Base-by-base conservation (phyloP, 2,797 vertebrate species). In the Acrocephalus scirpaceus region DNA sequence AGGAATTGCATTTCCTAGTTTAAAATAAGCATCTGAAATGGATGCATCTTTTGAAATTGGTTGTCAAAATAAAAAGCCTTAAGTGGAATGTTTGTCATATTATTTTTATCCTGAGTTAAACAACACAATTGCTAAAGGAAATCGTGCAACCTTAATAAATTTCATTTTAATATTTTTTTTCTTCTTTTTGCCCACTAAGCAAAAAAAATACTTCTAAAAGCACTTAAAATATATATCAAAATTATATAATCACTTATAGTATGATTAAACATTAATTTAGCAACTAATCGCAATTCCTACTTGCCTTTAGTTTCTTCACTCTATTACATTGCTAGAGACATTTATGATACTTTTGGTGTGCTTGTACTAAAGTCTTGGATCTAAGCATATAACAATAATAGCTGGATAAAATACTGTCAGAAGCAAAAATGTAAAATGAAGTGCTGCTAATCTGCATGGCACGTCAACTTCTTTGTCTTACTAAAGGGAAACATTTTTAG, bases 21-120 rank as follows among this genome's bases (percentile, higher is more conserved):
- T 98, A 97, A 98, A 98, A 97, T 97, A 98, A 98, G 97, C 97
- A 96, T 98, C 97, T 97, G 95, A 98, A 98, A 98, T 98, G 98
- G 97, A 98, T 97, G 97, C 97, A 97, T 97, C 98, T 93, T 97
- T 98, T 98, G 97, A 98, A 97, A 98, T 97, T 93, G 97, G 98
- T 97, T 98, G 98, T 98, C 98, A 98, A 98, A 98, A 98, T 97
- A 98, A 96, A 96, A 96, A 98, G 96, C 97, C 95, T 97, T 96
- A 97, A 97, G 97, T 97, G 93, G 96, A 96, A 96, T 97, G 97
- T 97, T 98, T 98, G 97, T 98, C 97, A 97, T 97, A 97, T 98
- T 97, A 97, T 98, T 97, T 97, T 97, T 97, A 96, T 97, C 96
- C 95, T 65, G 89, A 97, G 94, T 97, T 92, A 97, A 98, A 97